A percentile compares a stretch with the other conserved stretches of the same genome.
These are phyloP conservation scores for Charaxes varanes DNA, from an alignment of 1,140 invertebrate genomes.

Conservation along the genomic window DNA sequence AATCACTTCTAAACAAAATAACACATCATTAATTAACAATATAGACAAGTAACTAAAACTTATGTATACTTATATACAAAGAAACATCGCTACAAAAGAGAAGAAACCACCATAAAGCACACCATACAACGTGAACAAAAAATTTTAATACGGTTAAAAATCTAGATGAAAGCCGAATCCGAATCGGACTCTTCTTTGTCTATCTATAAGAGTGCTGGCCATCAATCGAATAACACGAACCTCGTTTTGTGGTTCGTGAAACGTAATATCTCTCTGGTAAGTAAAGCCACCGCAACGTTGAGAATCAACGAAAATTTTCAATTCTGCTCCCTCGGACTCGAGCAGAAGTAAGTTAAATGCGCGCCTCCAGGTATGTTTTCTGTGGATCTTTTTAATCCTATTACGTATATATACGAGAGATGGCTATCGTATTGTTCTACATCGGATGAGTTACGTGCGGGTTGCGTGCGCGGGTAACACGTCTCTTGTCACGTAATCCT, in stretches of 20 bases:
- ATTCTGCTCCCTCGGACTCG: no score
- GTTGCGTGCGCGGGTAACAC: slow-evolving; percentile 91
- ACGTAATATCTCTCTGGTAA: slow-evolving; percentile 50
- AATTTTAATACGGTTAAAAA: slow-evolving; percentile 33
- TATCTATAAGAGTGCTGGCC: slow-evolving; percentile 50
- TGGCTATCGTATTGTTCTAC: no score
- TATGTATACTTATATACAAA: slow-evolving; percentile 73
- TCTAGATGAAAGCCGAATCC: slow-evolving; percentile 61
- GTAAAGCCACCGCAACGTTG: no score
- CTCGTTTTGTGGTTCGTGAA: slow-evolving; percentile 43
- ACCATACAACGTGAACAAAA: neutral
- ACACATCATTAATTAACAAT: slow-evolving; percentile 30
- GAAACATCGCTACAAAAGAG: slow-evolving; percentile 57
- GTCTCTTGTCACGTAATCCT: slow-evolving; percentile 88
- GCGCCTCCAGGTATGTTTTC: no score
- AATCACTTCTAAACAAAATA: slow-evolving; percentile 42
- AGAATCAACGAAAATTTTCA: no score
- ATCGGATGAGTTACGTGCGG: no score
- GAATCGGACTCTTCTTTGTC: slow-evolving; percentile 43
- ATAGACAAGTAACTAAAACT: slow-evolving; percentile 64
- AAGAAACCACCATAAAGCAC: slow-evolving; percentile 4
- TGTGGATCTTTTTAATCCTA: no score
- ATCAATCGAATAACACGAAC: slow-evolving; percentile 39
- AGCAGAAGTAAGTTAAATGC: no score
- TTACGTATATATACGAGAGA: no score